Evolutionary conservation across 2,797 vertebrate species (phyloP).

Genomic region (Dendrocincla fuliginosa): DNA sequence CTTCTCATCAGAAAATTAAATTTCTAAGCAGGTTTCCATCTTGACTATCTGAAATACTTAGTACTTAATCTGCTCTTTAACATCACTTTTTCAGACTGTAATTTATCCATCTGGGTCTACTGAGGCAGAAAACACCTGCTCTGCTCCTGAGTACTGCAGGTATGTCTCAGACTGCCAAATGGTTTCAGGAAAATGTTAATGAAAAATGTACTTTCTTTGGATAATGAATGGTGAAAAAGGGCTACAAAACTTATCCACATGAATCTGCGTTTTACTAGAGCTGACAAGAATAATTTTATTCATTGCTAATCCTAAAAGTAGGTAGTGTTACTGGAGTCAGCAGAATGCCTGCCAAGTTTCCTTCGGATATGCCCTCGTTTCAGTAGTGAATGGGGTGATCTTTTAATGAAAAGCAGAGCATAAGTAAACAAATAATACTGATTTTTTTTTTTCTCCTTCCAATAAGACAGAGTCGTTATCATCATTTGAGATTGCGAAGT

Average conservation of each 20-base stretch:
- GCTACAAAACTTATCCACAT: not conserved
- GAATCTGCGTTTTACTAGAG: not conserved
- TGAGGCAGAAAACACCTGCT: conserved; percentile 5
- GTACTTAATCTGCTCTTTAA: not conserved
- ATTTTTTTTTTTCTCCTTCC: not conserved
- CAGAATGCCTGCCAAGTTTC: conserved; percentile 16
- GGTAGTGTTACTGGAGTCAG: not conserved
- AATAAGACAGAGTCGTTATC: not conserved
- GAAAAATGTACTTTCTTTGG: conserved; percentile 1
- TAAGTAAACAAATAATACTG: conserved; percentile 10
- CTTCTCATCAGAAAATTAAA: not conserved
- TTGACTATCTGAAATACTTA: not conserved
- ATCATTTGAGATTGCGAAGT: not conserved
- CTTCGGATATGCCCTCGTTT: not conserved
- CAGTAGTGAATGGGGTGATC: not conserved
- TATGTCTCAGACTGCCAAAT: not conserved
- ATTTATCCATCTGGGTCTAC: not conserved
- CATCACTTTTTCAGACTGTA: not conserved
- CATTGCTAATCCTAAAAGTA: not conserved
- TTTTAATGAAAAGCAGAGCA: conserved; percentile 19
- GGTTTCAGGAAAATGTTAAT: not conserved
- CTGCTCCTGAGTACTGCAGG: not conserved
- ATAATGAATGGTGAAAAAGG: not conserved
- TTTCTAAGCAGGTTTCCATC: not conserved
- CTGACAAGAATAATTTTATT: conserved; percentile 26